Evolutionary conservation across 2,888 invertebrate genomes (phyloP).

Genomic region (Caprella mutica): DNA sequence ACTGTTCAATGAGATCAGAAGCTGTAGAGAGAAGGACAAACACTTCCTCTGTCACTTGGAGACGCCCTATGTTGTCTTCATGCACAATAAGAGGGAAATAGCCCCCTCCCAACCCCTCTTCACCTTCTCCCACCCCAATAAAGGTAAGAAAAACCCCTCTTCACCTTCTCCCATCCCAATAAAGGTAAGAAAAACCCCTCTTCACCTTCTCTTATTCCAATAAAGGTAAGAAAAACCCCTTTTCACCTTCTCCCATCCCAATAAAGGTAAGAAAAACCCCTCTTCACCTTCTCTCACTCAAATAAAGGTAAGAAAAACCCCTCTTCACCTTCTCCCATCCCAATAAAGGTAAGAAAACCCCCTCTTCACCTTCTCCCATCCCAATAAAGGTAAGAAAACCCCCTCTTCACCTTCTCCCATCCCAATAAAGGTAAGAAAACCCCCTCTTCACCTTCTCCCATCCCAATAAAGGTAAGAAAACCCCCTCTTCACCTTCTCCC

Average conservation of each 20-base stretch:
- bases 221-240: no score
- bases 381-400: conserved; percentile 62
- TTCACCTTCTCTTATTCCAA: no score
- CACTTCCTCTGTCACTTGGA: conserved; percentile 52
- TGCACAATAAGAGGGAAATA: conserved; percentile 71
- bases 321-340: conserved; percentile 88
- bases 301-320: conserved; percentile 58
- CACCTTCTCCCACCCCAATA: conserved; percentile 82
- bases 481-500: no score
- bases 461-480: conserved; percentile 67
- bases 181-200: no score
- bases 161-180: conserved; percentile 86
- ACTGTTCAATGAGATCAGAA: conserved; percentile 62
- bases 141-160: conserved; percentile 57
- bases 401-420: conserved; percentile 78
- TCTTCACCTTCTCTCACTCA: conserved; percentile 87
- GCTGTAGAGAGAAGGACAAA: conserved; percentile 41
- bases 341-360: conserved; percentile 58
- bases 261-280: conserved; percentile 55
- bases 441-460: conserved; percentile 77
- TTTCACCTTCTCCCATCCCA: conserved; percentile 86
- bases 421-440: conserved; percentile 68
- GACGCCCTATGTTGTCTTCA: conserved; percentile 83
- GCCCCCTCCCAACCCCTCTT: conserved; percentile 64
- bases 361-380: conserved; percentile 82